phyloP scores from a whole-genome alignment of 2,797 vertebrate species.

The Lutjanus campechanus region DNA sequence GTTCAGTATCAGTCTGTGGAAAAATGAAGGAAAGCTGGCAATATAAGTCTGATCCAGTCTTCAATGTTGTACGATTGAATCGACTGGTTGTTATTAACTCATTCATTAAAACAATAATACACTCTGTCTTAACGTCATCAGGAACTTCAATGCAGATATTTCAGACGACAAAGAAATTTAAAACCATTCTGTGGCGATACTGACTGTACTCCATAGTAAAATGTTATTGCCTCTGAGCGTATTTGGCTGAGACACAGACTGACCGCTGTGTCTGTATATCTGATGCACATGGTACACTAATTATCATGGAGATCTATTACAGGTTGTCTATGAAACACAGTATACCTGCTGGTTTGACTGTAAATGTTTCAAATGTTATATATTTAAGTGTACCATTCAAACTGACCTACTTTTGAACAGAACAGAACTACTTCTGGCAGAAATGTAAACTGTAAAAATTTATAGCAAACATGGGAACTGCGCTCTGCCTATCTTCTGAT shows the following conservation, averaged over 20 bases:
- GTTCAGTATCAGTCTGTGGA: background rate
- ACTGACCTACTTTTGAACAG: background rate
- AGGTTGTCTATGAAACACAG: background rate
- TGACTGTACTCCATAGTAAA: background rate
- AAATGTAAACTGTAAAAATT: background rate
- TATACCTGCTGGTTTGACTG: background rate
- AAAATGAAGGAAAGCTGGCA: background rate
- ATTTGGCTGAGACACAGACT: background rate
- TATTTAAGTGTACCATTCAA: background rate
- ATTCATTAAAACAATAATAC: slow-evolving; percentile 1
- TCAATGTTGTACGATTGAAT: background rate
- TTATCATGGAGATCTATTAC: background rate
- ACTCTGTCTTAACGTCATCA: background rate
- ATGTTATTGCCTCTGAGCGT: background rate
- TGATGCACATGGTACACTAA: background rate
- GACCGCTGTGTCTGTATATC: background rate
- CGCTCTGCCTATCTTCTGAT: background rate
- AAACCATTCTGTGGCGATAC: background rate
- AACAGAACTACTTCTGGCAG: background rate
- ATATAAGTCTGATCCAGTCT: background rate
- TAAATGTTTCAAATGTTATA: slow-evolving; percentile 1
- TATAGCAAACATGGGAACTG: background rate
- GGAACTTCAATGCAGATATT: background rate
- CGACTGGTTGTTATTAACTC: background rate
- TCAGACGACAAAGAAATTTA: background rate